Evolutionary conservation across 1,140 invertebrate species (phyloP).

Genomic region (Drosophila ironensis): DNA sequence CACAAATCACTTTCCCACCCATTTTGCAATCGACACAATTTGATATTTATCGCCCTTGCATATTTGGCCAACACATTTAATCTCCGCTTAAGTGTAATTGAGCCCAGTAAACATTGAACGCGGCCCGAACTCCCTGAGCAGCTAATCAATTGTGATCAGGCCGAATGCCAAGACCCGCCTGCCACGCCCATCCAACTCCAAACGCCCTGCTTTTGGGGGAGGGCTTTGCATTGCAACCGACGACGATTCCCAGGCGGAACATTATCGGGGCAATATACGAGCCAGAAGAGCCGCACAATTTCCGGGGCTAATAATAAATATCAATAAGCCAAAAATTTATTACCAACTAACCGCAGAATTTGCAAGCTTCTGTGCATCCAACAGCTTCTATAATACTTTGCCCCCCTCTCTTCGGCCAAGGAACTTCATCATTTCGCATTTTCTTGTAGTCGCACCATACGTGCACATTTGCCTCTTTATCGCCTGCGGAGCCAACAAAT

Average conservation of each 20-base stretch:
- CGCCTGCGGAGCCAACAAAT: conserved; percentile 64
- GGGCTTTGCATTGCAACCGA: no score
- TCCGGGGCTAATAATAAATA: conserved; percentile 75
- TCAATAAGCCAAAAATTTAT: conserved; percentile 78
- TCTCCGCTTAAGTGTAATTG: conserved; percentile 40
- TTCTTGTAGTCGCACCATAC: background rate
- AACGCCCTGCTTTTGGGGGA: background rate
- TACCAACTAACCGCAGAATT: conserved; percentile 67
- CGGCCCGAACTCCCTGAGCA: conserved; percentile 7
- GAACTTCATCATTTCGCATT: conserved; percentile 5
- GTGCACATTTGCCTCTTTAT: conserved; percentile 3
- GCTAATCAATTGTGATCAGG: conserved; percentile 51
- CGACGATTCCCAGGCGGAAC: conserved; percentile 44
- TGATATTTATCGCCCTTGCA: conserved; percentile 12
- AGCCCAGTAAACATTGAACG: conserved; percentile 29
- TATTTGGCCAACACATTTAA: conserved; percentile 33
- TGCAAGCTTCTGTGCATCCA: conserved; percentile 21
- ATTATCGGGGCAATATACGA: conserved; percentile 37
- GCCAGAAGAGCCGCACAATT: conserved; percentile 42
- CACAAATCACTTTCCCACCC: background rate
- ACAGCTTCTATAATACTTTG: no score
- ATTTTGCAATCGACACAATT: conserved; percentile 1
- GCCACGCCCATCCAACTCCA: conserved; percentile 7
- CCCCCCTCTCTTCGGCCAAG: background rate
- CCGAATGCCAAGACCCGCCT: conserved; percentile 12